A percentile compares a stretch with the other conserved stretches of the same genome.
Evolutionary conservation across 2,113 vertebrate genomes (phyloP).

Genomic region (Corynorhinus townsendii): DNA sequence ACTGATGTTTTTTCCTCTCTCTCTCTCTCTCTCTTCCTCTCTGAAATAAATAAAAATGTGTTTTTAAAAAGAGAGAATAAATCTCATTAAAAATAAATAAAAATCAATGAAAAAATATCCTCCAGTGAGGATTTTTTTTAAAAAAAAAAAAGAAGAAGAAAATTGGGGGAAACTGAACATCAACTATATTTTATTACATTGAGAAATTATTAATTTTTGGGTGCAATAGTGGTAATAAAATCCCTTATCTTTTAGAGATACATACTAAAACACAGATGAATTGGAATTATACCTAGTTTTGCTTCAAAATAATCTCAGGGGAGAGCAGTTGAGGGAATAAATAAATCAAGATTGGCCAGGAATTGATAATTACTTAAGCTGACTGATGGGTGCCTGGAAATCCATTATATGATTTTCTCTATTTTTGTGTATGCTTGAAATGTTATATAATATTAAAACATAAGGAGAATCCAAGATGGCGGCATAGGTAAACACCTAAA

Average conservation of each 20-base stretch:
- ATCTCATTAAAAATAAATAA: too few relatives aligned
- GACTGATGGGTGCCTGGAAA: background rate
- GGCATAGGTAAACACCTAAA: too few relatives aligned
- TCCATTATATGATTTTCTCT: slow-evolving; percentile 8
- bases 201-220: slow-evolving; percentile 1
- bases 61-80: too few relatives aligned
- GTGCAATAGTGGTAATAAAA: background rate
- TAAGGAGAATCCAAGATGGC: too few relatives aligned
- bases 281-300: background rate
- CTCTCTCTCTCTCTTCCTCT: too few relatives aligned
- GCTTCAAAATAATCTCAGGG: slow-evolving; percentile 8
- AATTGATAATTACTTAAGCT: background rate
- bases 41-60: too few relatives aligned
- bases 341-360: background rate
- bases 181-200: background rate
- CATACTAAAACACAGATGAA: background rate
- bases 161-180: background rate
- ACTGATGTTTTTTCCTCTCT: too few relatives aligned
- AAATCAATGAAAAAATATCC: too few relatives aligned
- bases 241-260: background rate
- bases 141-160: background rate
- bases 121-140: too few relatives aligned
- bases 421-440: slow-evolving; percentile 5
- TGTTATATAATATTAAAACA: slow-evolving; percentile 27
- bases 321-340: background rate